These are phyloP conservation scores for Zoanthus sansibaricus DNA, from an alignment of 92 coral and sea anemone species.

Conservation along the genomic window DNA sequence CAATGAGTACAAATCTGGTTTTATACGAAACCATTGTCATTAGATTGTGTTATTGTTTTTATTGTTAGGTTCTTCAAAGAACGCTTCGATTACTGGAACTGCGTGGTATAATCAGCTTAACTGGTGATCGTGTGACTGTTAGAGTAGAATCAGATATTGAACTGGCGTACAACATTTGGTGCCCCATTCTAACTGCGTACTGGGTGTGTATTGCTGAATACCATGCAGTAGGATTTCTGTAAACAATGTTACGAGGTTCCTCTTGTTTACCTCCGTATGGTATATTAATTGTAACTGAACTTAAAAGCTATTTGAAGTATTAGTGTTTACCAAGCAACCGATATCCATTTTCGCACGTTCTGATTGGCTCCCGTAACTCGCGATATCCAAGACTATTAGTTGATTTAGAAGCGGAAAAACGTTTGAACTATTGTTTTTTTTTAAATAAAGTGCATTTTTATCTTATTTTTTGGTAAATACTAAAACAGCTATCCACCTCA, in stretches of 20 bases:
- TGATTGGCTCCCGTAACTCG: too few relatives aligned
- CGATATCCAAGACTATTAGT: too few relatives aligned
- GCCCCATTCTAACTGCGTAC: constrained; percentile 86
- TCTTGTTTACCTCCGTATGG: neutral
- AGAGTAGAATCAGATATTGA: constrained; percentile 56
- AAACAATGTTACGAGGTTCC: neutral
- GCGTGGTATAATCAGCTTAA: constrained; percentile 27
- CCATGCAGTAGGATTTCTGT: neutral
- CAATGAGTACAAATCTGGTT: too few relatives aligned
- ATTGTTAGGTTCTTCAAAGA: constrained; percentile 63
- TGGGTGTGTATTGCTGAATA: constrained; percentile 62
- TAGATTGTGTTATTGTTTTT: neutral
- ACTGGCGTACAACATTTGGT: constrained; percentile 84
- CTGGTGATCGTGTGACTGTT: constrained; percentile 42
- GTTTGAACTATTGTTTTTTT: too few relatives aligned
- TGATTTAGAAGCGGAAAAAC: too few relatives aligned
- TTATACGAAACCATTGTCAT: neutral
- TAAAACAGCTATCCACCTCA: too few relatives aligned
- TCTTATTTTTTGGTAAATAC: too few relatives aligned
- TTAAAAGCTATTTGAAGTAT: too few relatives aligned
- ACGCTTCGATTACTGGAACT: constrained; percentile 46
- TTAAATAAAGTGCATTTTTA: too few relatives aligned
- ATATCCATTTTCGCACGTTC: too few relatives aligned
- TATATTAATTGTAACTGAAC: neutral
- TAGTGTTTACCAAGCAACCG: too few relatives aligned